Evolutionary conservation across 1,140 invertebrate species (phyloP).

Genomic region (Rhagoletis pomonella): DNA sequence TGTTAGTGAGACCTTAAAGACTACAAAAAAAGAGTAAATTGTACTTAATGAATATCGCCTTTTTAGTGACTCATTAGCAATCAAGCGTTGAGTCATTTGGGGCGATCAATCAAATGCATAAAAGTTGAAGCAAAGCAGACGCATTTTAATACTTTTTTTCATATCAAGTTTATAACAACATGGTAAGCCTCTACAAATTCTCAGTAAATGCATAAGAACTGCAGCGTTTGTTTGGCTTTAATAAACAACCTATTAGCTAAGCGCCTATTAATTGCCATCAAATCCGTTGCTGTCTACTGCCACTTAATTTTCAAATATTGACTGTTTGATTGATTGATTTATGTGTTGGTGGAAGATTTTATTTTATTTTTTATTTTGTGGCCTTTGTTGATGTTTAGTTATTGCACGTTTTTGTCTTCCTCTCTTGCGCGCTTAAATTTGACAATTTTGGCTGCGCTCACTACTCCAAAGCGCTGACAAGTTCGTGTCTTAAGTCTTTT

Average conservation of each 20-base stretch:
- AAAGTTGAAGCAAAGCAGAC: background rate
- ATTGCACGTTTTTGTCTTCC: background rate
- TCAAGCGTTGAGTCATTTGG: slow-evolving; percentile 14
- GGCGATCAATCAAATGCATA: background rate
- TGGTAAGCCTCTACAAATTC: no score
- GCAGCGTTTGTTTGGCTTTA: no score
- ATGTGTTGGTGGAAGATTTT: background rate
- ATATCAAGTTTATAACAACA: no score
- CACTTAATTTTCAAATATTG: background rate
- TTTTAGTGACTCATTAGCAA: background rate
- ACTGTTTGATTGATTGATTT: slow-evolving; percentile 31
- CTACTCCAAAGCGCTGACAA: background rate
- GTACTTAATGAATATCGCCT: background rate
- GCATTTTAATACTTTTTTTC: no score
- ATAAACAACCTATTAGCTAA: background rate
- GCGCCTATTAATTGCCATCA: background rate
- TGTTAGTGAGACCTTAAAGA: background rate
- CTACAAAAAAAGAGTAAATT: background rate
- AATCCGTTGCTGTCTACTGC: background rate
- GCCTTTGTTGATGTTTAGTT: background rate
- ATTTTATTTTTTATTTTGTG: background rate
- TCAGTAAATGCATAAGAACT: no score
- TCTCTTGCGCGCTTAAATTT: background rate
- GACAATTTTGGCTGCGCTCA: background rate
- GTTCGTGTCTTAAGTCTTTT: slow-evolving; percentile 48